phyloP scores from a whole-genome alignment of 92 coral and sea anemone genomes.

The Actinostola sp. region DNA sequence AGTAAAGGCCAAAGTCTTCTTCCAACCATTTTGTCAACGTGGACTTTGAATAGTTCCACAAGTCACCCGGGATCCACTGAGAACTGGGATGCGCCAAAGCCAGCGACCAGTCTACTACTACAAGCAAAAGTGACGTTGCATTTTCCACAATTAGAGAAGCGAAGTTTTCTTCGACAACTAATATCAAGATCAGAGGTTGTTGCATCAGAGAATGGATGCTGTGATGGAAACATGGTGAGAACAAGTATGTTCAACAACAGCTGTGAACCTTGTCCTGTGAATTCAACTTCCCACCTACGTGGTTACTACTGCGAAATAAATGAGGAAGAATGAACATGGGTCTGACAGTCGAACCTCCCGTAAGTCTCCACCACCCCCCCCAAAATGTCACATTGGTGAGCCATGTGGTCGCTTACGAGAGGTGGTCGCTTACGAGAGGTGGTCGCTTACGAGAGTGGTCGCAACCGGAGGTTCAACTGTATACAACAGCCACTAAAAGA shows the following conservation, averaged over 20 bases:
- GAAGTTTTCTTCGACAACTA: not conserved
- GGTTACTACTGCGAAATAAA: constrained; percentile 43
- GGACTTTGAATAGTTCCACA: no score
- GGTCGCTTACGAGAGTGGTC: no score
- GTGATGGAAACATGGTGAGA: constrained; percentile 38
- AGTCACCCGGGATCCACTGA: constrained; percentile 10
- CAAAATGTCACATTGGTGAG: no score
- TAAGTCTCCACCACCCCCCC: no score
- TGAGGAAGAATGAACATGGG: not conserved
- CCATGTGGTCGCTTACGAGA: no score
- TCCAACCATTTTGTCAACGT: no score
- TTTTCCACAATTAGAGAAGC: constrained; percentile 35
- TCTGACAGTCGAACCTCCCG: no score
- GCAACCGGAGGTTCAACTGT: no score
- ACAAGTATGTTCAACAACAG: constrained; percentile 12
- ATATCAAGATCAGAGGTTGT: constrained; percentile 6
- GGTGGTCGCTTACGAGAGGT: no score
- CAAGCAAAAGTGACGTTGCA: constrained; percentile 43
- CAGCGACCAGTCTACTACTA: constrained; percentile 34
- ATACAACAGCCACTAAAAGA: no score
- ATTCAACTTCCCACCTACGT: constrained; percentile 33
- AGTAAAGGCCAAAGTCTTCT: no score
- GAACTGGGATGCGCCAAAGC: constrained; percentile 40
- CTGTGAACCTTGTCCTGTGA: constrained; percentile 27
- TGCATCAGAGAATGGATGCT: constrained; percentile 20